A percentile compares a stretch with the other conserved stretches of the same genome.
These are phyloP conservation scores for Habrosyne pyritoides DNA, from an alignment of 2,888 invertebrate genomes.

Conservation along the genomic window DNA sequence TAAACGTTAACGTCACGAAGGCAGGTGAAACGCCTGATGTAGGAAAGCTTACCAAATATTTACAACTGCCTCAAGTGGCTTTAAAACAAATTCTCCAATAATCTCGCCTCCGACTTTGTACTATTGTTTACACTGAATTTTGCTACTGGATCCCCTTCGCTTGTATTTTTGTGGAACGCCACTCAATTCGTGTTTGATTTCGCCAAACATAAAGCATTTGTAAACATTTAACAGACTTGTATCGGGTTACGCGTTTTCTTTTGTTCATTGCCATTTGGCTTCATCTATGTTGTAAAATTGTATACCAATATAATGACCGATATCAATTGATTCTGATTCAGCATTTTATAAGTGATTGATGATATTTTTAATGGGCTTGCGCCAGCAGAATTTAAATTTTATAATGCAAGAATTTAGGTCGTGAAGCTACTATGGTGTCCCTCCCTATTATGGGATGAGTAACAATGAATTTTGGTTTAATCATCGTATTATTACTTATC, in stretches of 20 bases:
- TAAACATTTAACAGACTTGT: conserved; percentile 74
- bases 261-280: conserved; percentile 49
- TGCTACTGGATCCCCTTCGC: conserved; percentile 62
- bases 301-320: conserved; percentile 7
- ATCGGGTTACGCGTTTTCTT: conserved; percentile 74
- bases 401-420: conserved; percentile 26
- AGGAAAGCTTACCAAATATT: conserved; percentile 80
- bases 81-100: conserved; percentile 81
- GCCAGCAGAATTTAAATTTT: conserved; percentile 21
- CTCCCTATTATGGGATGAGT: neutral
- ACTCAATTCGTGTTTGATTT: conserved; percentile 80
- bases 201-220: conserved; percentile 77
- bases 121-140: conserved; percentile 76
- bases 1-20: conserved; percentile 56
- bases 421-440: conserved; percentile 16
- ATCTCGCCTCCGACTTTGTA: conserved; percentile 71
- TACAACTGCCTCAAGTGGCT: conserved; percentile 77
- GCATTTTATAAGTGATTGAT: conserved; percentile 34
- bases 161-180: conserved; percentile 75
- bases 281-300: conserved; percentile 31
- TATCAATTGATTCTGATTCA: conserved; percentile 25
- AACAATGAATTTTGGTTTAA: neutral
- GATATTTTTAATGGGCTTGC: conserved; percentile 32
- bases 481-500: neutral
- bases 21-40: conserved; percentile 65